Conservation (phyloP, 2,797 vertebrate genomes). For the Enteromius fasciolatus region DNA sequence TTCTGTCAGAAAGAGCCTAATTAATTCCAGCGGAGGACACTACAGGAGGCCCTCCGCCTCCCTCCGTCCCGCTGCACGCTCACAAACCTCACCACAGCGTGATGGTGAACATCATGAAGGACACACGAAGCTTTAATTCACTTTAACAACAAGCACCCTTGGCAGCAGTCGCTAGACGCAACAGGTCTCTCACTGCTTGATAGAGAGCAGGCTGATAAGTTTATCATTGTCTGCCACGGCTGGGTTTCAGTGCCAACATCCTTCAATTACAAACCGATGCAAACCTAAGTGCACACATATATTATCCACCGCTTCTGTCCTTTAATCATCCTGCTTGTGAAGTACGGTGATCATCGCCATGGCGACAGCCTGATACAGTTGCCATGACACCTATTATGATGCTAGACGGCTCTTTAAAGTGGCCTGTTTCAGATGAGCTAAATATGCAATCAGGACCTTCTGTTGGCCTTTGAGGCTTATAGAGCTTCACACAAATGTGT, state of each 20-base stretch:
- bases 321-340: constrained; percentile 66
- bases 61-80: constrained; percentile 37
- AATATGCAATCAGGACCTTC: constrained; percentile 33
- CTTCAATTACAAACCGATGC: constrained; percentile 15
- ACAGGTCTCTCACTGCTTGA: not conserved
- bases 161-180: not conserved
- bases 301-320: constrained; percentile 38
- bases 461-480: constrained; percentile 19
- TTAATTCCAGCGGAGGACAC: constrained; percentile 67
- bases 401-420: constrained; percentile 62
- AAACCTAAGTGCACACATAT: constrained; percentile 13
- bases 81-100: constrained; percentile 30
- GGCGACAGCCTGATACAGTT: constrained; percentile 76
- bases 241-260: not conserved
- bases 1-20: constrained; percentile 61
- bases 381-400: constrained; percentile 75
- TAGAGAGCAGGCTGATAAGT: not conserved
- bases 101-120: constrained; percentile 15
- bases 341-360: constrained; percentile 71
- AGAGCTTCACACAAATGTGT: not conserved
- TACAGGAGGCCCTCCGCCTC: constrained; percentile 69
- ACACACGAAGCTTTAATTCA: constrained; percentile 5
- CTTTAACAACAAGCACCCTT: not conserved
- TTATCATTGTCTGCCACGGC: not conserved
- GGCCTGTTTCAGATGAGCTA: constrained; percentile 68